Percentiles rank a stretch among this genome's conserved stretches.
These are phyloP conservation scores for Dicentrarchus labrax DNA, from an alignment of 2,113 vertebrate species.

Conservation along the genomic window DNA sequence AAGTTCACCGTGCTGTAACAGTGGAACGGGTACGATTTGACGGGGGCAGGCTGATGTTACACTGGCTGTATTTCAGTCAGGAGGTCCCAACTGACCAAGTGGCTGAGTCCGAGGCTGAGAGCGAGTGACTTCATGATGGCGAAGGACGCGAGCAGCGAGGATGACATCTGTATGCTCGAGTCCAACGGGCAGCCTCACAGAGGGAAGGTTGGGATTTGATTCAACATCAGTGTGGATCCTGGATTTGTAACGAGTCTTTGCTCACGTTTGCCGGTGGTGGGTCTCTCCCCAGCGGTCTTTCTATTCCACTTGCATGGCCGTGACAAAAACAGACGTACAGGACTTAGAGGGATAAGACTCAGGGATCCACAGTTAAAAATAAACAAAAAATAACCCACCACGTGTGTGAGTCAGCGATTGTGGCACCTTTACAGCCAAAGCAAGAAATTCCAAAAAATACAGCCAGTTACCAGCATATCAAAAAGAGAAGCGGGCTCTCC, in stretches of 20 bases:
- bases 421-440: constrained; percentile 45
- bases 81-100: constrained; percentile 1
- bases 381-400: constrained; percentile 27
- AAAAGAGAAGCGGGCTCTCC: constrained; percentile 33
- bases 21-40: constrained; percentile 21
- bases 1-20: constrained; percentile 42
- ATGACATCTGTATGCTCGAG: constrained; percentile 8
- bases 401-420: constrained; percentile 31
- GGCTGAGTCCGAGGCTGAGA: constrained; percentile 12
- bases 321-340: constrained; percentile 67
- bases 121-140: neutral
- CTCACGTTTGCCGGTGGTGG: constrained; percentile 13
- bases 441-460: constrained; percentile 49
- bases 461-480: constrained; percentile 55
- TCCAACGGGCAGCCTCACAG: constrained; percentile 45
- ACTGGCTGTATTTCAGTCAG: neutral
- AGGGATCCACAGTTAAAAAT: constrained; percentile 46
- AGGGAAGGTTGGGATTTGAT: constrained; percentile 21
- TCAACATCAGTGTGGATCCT: constrained; percentile 24
- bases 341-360: constrained; percentile 52
- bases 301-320: constrained; percentile 71
- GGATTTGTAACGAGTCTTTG: constrained; percentile 36
- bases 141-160: constrained; percentile 24
- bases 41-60: constrained; percentile 19
- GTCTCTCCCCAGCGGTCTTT: constrained; percentile 57